Percentiles rank a stretch among this genome's conserved stretches.
Conservation (phyloP, 1,140 invertebrate species). For the Nephila pilipes region DNA sequence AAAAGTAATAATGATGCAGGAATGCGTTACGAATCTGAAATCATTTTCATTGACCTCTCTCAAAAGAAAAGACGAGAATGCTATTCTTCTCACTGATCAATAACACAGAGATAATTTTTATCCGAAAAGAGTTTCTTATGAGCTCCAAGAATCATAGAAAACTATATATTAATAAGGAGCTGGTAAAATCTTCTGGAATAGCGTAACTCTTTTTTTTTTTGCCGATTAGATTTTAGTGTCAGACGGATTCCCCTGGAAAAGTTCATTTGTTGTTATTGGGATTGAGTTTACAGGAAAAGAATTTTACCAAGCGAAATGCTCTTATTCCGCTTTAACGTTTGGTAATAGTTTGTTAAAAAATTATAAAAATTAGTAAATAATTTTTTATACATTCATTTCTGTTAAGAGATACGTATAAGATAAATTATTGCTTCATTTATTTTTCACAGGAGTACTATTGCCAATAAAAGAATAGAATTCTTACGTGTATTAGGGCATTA, state of each 20-base stretch:
- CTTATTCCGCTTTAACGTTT: too few species aligned
- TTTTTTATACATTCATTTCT: too few species aligned
- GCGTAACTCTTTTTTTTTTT: neutral
- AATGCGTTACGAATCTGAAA: neutral
- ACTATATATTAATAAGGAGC: neutral
- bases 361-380: too few species aligned
- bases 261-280: neutral
- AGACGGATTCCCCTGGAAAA: neutral
- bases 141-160: neutral
- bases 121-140: slow-evolving; percentile 1
- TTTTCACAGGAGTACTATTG: too few species aligned
- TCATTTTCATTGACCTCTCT: neutral
- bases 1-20: neutral
- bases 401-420: too few species aligned
- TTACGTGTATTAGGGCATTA: too few species aligned
- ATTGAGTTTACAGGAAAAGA: neutral
- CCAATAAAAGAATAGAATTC: too few species aligned
- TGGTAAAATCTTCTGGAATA: neutral
- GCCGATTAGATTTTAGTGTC: neutral
- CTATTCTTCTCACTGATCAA: neutral
- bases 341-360: too few species aligned
- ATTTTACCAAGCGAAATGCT: neutral
- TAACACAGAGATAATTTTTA: neutral
- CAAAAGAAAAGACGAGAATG: neutral
- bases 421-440: too few species aligned